A percentile compares a stretch with the other conserved stretches of the same genome.
Conservation (phyloP, 2,797 vertebrate species). For the Melanogrammus aeglefinus region DNA sequence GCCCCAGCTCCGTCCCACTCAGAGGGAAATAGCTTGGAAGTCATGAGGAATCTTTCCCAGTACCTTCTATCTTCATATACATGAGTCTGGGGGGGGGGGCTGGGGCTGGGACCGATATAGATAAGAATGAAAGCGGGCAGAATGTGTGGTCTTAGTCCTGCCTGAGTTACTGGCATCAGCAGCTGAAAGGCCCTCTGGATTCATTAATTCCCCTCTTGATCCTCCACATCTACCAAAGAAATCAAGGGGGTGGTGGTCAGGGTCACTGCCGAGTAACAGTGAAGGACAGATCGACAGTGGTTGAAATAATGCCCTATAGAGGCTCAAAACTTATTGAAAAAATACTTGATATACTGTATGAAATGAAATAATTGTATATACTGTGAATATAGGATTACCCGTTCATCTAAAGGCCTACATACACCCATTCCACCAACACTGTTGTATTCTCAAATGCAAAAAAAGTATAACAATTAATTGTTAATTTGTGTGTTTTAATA, state of each 20-base stretch:
- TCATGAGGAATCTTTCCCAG: conserved; percentile 54
- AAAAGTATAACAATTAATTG: too few relatives aligned
- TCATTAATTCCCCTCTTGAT: conserved; percentile 29
- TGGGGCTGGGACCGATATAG: conserved; percentile 68
- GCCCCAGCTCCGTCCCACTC: neutral
- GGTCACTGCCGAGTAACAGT: too few relatives aligned
- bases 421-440: neutral
- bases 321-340: neutral
- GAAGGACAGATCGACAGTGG: neutral
- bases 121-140: conserved; percentile 63
- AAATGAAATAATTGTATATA: neutral
- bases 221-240: conserved; percentile 31
- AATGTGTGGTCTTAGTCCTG: conserved; percentile 63
- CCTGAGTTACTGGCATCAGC: conserved; percentile 67
- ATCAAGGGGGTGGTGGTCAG: conserved; percentile 1
- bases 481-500: too few relatives aligned
- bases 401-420: neutral
- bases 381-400: neutral
- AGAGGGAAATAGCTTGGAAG: neutral
- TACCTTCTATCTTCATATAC: conserved; percentile 49
- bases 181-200: conserved; percentile 62
- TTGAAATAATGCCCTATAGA: neutral
- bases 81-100: neutral
- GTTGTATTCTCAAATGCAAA: neutral
- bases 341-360: neutral